Conservation (phyloP, 2,888 invertebrate species). For the Cremastinae sp. region DNA sequence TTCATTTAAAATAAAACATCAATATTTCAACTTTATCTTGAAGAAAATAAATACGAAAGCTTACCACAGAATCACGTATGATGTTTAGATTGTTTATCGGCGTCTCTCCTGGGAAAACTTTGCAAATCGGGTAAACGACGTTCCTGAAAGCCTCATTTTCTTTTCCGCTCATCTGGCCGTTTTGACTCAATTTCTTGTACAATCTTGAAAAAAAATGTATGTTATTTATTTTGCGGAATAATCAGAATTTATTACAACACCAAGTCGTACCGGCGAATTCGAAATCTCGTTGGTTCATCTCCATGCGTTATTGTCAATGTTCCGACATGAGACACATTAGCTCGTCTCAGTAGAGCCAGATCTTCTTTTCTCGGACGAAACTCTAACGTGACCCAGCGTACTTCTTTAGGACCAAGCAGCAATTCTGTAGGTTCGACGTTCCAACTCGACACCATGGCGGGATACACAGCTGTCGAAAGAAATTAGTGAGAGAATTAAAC, state of each 20-base stretch:
- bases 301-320: constrained; percentile 81
- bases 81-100: constrained; percentile 71
- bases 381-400: constrained; percentile 77
- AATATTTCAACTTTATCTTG: background rate
- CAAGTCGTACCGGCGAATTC: constrained; percentile 74
- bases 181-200: constrained; percentile 74
- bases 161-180: constrained; percentile 69
- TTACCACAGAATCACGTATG: constrained; percentile 76
- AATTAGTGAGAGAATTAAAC: too few species aligned
- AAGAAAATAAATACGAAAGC: constrained; percentile 17
- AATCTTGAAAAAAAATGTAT: constrained; percentile 66
- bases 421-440: constrained; percentile 80
- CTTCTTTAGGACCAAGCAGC: constrained; percentile 79
- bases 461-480: constrained; percentile 72
- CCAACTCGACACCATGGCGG: constrained; percentile 75
- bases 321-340: constrained; percentile 78
- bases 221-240: background rate
- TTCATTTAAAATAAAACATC: background rate
- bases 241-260: background rate
- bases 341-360: constrained; percentile 77
- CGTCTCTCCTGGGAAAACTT: constrained; percentile 74
- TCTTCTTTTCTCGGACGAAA: constrained; percentile 82
- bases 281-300: constrained; percentile 81
- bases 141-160: constrained; percentile 73
- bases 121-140: constrained; percentile 74